Percentiles rank a stretch among this genome's conserved stretches.
These are phyloP conservation scores for Mormyrus proboscirostris DNA, from an alignment of 2,797 vertebrate species.

Conservation along the genomic window DNA sequence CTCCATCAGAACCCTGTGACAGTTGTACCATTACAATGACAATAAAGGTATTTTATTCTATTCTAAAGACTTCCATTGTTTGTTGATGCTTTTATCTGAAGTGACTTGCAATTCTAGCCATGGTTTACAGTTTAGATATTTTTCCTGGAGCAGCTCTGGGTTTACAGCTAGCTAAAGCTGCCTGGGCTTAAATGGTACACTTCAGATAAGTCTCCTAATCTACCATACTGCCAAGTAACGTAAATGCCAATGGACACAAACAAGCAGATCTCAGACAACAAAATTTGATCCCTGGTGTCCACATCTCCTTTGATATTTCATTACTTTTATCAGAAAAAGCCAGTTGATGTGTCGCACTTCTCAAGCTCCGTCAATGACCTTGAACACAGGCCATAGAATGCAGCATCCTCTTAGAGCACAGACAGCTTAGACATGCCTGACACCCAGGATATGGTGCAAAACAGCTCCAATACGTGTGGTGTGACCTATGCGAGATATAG, in stretches of 20 bases:
- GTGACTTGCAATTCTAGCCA: not conserved
- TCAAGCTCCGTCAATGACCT: constrained; percentile 61
- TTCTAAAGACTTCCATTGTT: not conserved
- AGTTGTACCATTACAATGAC: not conserved
- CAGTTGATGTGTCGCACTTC: constrained; percentile 53
- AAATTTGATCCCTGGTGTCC: constrained; percentile 41
- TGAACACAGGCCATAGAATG: constrained; percentile 58
- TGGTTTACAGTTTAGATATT: not conserved
- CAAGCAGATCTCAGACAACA: not conserved
- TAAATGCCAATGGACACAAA: not conserved
- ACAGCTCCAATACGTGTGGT: not conserved
- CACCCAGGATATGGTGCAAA: not conserved
- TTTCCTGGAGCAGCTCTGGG: not conserved
- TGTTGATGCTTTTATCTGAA: not conserved
- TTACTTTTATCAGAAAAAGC: constrained; percentile 35
- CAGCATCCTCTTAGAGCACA: constrained; percentile 53
- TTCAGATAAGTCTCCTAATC: not conserved
- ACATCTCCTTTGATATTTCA: constrained; percentile 51
- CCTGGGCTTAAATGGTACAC: not conserved
- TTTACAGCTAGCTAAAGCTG: not conserved
- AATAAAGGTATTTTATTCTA: not conserved
- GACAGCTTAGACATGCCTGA: not conserved
- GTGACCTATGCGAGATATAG: constrained; percentile 38
- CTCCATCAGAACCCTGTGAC: not conserved
- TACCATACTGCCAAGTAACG: not conserved